Evolutionary conservation across 2,888 invertebrate genomes (phyloP), one percentile per base, ranked within the genome.

Genomic region (Drosophila tripunctata): DNA sequence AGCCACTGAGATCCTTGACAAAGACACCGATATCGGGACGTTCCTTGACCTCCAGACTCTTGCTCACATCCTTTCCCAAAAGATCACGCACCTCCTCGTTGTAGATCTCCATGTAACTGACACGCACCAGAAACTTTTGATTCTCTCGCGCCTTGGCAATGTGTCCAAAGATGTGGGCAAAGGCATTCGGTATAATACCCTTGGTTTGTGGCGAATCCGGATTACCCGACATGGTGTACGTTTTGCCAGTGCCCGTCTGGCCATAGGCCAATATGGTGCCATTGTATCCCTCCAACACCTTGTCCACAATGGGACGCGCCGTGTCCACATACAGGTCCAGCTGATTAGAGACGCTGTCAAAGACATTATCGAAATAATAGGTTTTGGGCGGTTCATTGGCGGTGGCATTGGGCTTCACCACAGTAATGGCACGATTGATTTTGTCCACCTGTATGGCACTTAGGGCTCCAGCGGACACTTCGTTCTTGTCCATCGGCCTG

Each of bases 71-170:
- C 90, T 96, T 97, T 4, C 96, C 96, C 3, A 99, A 93, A 38
- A 99, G 93, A 92, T 99, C 99, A 21, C 99, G 94, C 0, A 99
- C 98, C 92, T 99, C 99, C 92, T 99, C 99, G 91, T 99, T 99
- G 92, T 99, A 99, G 69, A 99, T 99, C 93, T 99, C 99, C 91
- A 99, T 93, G 91, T 99, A 99, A 0, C 99, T 98, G 4, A 99
- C 99, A 78, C 99, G 95, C 4, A 99, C 99, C 50, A 99, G 93
- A 92, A 99, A 99, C 97, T 98, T 97, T 82, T 96, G 96, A 89
- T 97, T 95, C 60, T 96, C 97, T 58, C 94, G 95, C 0, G 98
- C 97, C 89, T 97, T 96, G 0, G 99, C 97, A 78, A 99, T 99
- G 87, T 98, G 97, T 22, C 98, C 98, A 92, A 99, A 99, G 78